Conservation (phyloP, 1,140 invertebrate genomes). For the Bilobella aurantiaca region DNA sequence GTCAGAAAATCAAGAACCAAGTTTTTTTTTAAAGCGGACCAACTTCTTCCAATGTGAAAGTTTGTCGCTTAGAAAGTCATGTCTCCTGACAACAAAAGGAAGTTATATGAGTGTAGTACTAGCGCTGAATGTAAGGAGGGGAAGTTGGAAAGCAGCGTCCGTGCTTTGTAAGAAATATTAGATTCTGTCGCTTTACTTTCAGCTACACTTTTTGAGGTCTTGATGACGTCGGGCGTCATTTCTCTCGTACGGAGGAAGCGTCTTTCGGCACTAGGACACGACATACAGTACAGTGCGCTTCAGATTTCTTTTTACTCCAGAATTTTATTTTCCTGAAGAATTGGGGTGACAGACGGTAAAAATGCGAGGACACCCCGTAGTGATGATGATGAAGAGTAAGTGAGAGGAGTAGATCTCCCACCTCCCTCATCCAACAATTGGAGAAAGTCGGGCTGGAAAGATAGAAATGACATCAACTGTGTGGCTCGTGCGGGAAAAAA, state of each 20-base stretch:
- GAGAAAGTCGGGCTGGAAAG: neutral
- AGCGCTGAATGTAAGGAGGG: neutral
- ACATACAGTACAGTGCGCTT: no score
- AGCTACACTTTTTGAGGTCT: neutral
- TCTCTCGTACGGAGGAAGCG: no score
- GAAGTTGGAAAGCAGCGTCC: no score
- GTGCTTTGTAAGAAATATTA: neutral
- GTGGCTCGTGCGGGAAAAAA: neutral
- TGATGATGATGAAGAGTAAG: neutral
- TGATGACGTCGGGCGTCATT: neutral
- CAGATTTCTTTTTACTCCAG: no score
- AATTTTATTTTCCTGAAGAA: no score
- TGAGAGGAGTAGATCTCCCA: neutral
- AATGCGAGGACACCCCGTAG: no score
- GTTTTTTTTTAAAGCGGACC: no score
- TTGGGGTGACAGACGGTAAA: no score
- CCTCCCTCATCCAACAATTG: neutral
- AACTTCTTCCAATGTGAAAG: no score
- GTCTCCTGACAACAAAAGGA: neutral
- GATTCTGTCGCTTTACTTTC: neutral
- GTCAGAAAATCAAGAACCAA: no score
- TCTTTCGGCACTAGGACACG: no score
- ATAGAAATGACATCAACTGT: neutral
- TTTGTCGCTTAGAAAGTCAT: neutral
- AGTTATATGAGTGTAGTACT: neutral